Evolutionary conservation across 1,140 invertebrate genomes (phyloP), one percentile per base, ranked within the genome.

Genomic region (Aphidius gifuensis): DNA sequence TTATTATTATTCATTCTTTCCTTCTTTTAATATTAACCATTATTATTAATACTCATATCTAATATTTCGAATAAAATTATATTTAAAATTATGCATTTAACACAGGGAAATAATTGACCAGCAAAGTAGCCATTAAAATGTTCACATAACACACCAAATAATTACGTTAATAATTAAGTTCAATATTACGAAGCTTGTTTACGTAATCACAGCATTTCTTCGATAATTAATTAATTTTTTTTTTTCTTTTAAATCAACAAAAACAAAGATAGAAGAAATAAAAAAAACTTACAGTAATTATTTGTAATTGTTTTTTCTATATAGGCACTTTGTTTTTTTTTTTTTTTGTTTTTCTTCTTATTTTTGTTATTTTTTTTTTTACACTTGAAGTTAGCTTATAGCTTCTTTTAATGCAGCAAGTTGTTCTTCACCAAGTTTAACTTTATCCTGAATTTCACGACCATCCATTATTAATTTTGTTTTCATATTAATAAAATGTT

Each of bases 401-500:
- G 87, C 87, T 78, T 91, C 89, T 79, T 85, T 86, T 46, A 93
- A 82, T 58, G 90, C 89, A 64, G 83, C 77, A 66, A 94, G 81
- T 78, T 95, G 92, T 78, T 94, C 92, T 76, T 93, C 90, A 43
- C 91, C 91, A 51, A 92, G 82, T 72, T 91, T 90, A 64, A 96
- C 92, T 79, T 93, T 93, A 73, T 95, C 92, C 66, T 91, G 87
- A 63, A 94, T 88, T 74, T 94, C 92, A 67, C 92, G 84, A 59
- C 88, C 85, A 74, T 94, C 92, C 74, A 94, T 89, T 67, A 93
- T 88, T 51, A 95, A 80, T 80, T 92, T 93, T n/a, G 91, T 90
- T 83, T 94, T 95, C 90, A 93, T 94, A 71, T 91, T 91, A 68
- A 94, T 90, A 76, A 93, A 95, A 74, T 93, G 90, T 68, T 92